Evolutionary conservation across 2,797 vertebrate genomes (phyloP), one percentile per base, ranked within the genome.

Genomic region (Danionella dracula): DNA sequence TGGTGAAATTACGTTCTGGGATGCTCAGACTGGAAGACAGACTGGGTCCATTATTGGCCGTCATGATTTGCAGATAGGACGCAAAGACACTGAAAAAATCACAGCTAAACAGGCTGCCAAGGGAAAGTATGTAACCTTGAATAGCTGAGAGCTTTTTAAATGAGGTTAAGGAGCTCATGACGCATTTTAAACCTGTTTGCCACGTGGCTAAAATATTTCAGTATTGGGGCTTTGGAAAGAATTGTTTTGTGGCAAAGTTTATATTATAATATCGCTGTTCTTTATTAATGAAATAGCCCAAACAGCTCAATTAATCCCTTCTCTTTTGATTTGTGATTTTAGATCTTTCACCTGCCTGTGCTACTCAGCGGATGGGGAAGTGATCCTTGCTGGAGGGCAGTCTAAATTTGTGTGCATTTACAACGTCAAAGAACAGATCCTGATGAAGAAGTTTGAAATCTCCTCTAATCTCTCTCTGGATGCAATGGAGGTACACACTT

Each of bases 401-500:
- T 98, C 97, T 64, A 93, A 89, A 76, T 96, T 93, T 13, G 95
- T 99, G 73, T 99, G 96, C 81, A 95, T 99, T 80, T 99, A 99
- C 82, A 92, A 93, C 0, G 50, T 96, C 57, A 84, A 81, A 20
- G 95, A 97, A 77, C 94, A 96, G 84, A 91, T 99, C 76, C 92
- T 99, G 42, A 79, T 93, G 81, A 99, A 98, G 90, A 97, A 93
- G 82, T 99, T 99, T 56, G 94, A 98, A 81, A 94, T 99, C 72
- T 99, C 96, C 6, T 95, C 92, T 83, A 99, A 99, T 84, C 78
- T 92, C 67, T 99, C 97, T 1, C 89, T 99, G 56, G 96, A 99
- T 0, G 94, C 91, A 76, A 99, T 99, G 94, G 94, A 98, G 93
- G 96, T 96, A 44, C 57, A 72, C 2, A 23, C 12, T 6, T 13